Conservation (phyloP, 2,113 vertebrate genomes). For the Holacanthus passer region DNA sequence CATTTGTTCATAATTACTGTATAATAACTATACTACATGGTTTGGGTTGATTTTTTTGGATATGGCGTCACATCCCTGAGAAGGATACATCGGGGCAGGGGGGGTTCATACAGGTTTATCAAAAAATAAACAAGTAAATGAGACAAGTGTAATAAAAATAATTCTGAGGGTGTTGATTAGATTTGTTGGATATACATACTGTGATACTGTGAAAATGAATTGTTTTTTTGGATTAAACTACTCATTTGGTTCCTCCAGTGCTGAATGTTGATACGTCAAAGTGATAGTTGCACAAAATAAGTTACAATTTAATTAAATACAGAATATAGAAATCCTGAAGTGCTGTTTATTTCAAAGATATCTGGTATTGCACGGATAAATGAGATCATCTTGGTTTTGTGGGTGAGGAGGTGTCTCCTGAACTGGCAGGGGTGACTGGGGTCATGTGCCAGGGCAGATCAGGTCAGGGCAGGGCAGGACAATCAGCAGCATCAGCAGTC, state of each 20-base stretch:
- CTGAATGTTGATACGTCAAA: slow-evolving; percentile 21
- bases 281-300: slow-evolving; percentile 20
- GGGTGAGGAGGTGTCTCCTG: slow-evolving; percentile 30
- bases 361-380: slow-evolving; percentile 38
- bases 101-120: slow-evolving; percentile 7
- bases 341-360: slow-evolving; percentile 31
- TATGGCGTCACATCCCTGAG: slow-evolving; percentile 51
- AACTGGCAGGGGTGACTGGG: slow-evolving; percentile 47
- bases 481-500: slow-evolving; percentile 78
- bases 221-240: not conserved
- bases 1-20: not conserved
- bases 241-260: slow-evolving; percentile 42
- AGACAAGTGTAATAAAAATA: not conserved
- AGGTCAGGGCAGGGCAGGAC: slow-evolving; percentile 28
- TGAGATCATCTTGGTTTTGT: slow-evolving; percentile 13
- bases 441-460: slow-evolving; percentile 62
- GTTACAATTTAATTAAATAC: slow-evolving; percentile 10
- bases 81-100: not conserved
- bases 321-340: slow-evolving; percentile 30
- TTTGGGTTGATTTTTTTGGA: slow-evolving; percentile 10
- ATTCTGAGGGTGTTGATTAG: not conserved
- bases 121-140: slow-evolving; percentile 29
- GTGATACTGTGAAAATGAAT: too few relatives aligned
- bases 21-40: slow-evolving; percentile 9
- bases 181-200: not conserved